Evolutionary conservation across 2,888 invertebrate species (phyloP).

Genomic region (Adela reaumurella): DNA sequence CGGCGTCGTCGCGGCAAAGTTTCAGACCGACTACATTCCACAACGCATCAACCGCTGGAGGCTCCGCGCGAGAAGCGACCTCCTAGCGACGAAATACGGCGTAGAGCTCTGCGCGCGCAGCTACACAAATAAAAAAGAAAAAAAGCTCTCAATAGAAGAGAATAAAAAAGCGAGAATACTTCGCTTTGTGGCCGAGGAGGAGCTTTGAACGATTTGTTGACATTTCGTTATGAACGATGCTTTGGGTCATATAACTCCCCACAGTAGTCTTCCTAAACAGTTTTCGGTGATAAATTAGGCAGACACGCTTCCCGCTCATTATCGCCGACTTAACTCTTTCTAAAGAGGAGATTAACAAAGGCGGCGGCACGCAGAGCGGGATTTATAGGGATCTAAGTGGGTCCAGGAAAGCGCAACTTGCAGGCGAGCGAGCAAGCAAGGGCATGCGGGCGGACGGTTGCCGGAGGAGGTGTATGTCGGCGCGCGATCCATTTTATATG

Average conservation of each 20-base stretch:
- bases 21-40: slow-evolving; percentile 24
- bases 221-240: slow-evolving; percentile 26
- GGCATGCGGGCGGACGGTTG: too few relatives aligned
- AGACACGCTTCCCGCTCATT: background rate
- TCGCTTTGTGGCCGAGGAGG: background rate
- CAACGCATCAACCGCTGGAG: slow-evolving; percentile 22
- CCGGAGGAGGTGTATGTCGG: too few relatives aligned
- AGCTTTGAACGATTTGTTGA: slow-evolving; percentile 21
- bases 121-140: slow-evolving; percentile 10
- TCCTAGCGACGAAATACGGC: slow-evolving; percentile 13
- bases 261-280: slow-evolving; percentile 44
- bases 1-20: slow-evolving; percentile 26
- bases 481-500: background rate
- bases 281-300: slow-evolving; percentile 51
- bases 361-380: too few relatives aligned
- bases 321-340: too few relatives aligned
- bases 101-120: slow-evolving; percentile 6
- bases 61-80: slow-evolving; percentile 14
- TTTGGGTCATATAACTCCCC: slow-evolving; percentile 25
- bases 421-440: too few relatives aligned
- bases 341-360: background rate
- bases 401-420: too few relatives aligned
- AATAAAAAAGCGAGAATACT: slow-evolving; percentile 6
- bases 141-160: slow-evolving; percentile 13
- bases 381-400: too few relatives aligned